Percentiles rank a stretch among this genome's conserved stretches.
Evolutionary conservation across 2,797 vertebrate species (phyloP).

Genomic region (Hoplostethus atlanticus): DNA sequence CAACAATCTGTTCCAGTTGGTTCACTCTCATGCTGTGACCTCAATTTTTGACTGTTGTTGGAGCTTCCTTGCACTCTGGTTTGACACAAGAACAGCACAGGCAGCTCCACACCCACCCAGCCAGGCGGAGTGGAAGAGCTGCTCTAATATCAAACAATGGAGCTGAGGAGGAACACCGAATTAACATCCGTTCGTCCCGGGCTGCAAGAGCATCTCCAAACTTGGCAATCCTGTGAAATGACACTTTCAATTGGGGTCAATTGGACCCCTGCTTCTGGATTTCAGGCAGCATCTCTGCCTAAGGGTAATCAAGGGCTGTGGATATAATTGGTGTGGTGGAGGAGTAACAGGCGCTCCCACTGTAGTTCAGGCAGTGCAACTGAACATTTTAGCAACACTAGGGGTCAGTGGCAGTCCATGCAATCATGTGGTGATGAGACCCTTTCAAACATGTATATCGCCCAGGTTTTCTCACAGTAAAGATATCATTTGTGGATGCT

Average conservation of each 20-base stretch:
- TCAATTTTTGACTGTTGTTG: slow-evolving; percentile 81
- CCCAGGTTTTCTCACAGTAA: slow-evolving; percentile 37
- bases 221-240: slow-evolving; percentile 81
- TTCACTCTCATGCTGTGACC: slow-evolving; percentile 82
- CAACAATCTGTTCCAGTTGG: slow-evolving; percentile 85
- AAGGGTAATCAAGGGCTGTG: slow-evolving; percentile 76
- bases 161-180: slow-evolving; percentile 60
- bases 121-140: slow-evolving; percentile 56
- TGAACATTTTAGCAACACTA: slow-evolving; percentile 77
- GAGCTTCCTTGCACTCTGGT: slow-evolving; percentile 74
- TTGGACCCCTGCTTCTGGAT: slow-evolving; percentile 84
- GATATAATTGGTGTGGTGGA: slow-evolving; percentile 79
- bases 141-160: slow-evolving; percentile 67
- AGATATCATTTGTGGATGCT: neutral
- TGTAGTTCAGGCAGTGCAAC: slow-evolving; percentile 58
- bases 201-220: slow-evolving; percentile 67
- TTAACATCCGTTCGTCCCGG: slow-evolving; percentile 66
- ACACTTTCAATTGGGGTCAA: slow-evolving; percentile 88
- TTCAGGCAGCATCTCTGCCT: slow-evolving; percentile 77
- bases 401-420: slow-evolving; percentile 84
- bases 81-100: slow-evolving; percentile 71
- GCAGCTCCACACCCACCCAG: slow-evolving; percentile 62
- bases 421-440: slow-evolving; percentile 59
- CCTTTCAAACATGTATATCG: slow-evolving; percentile 29
- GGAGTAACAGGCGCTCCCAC: slow-evolving; percentile 52